Base-by-base conservation (phyloP, 1,140 invertebrate species). In the Penaeus japonicus region DNA sequence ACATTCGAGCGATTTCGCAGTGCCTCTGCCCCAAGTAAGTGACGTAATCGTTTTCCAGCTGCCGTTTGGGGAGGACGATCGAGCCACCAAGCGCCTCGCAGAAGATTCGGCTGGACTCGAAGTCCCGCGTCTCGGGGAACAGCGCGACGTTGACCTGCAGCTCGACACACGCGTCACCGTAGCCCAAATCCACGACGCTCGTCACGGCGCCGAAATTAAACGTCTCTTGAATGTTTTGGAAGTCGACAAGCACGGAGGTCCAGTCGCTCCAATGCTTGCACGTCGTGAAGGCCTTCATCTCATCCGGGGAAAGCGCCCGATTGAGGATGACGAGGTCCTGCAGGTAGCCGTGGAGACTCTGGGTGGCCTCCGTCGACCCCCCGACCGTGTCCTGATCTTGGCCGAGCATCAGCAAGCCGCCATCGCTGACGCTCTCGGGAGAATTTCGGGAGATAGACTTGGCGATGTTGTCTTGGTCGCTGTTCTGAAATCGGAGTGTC, bases 361-460 rank as follows among this genome's bases (percentile, higher is more conserved):
- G 62, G 3, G 4, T 27, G n/a, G 77, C 75, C 3, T 81, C 78
- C 18, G 59, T 70, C 4, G 57, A 32, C 32, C 59, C 78, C 2
- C 77, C 85, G 2, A 80, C 77, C 17, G 35, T 24, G 59, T 79
- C 77, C 54, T 87, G 85, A 18, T 81, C 77, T 24, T 87, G 85
- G 0, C 85, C 85, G 20, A 87, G 39, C 77, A 87, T 39, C 55
- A 87, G 85, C 22, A 65, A 20, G 2, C 85, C 85, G 81, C 78
- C 65, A 3, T 22, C 12, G 27, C 27, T n/a, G 3, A 30, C 24
- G 62, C 22, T 47, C 47, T 47, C 47, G 47, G 47, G 47, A 0
- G 47, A 15, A 15, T 15, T 47, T 0, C 47, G 47, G 15, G 47
- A 47, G n/a, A 30, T 5, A 7, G 39, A 10, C 82, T 12, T 59